Evolutionary conservation across 2,888 invertebrate species (phyloP), one percentile per base, ranked within the genome.

Genomic region (Hyppa rectilinea): DNA sequence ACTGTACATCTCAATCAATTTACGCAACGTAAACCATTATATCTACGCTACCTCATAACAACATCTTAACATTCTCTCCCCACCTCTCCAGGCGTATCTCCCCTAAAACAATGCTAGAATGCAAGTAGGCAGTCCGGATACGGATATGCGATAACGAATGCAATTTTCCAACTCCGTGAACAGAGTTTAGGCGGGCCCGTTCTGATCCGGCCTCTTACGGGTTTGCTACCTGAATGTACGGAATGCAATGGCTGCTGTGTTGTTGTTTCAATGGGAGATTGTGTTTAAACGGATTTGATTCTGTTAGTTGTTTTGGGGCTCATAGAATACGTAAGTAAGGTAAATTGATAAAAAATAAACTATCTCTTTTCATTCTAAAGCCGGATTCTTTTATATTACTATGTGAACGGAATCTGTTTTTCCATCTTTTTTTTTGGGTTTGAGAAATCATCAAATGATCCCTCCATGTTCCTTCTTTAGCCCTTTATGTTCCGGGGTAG

Each of bases 81-180:
- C 34, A 10, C 20, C 14, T 64, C 62, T 2, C 9, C 12, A 0
- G 38, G 4, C 83, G 66, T 80, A 87, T 89, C 88, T 85, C 74
- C 75, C 69, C 60, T 74, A 80, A 76, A 64, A 69, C 62, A 81
- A 66, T 81, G 62, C 75, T 63, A 67, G 65, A 81, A 78, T 88
- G 88, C 89, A 85, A 87, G 87, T 88, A 91, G 88, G 87, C 88
- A 89, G 85, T 75, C 85, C 87, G 89, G 90, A 91, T 90, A 92
- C 92, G 93, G 92, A 92, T 92, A 93, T 91, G 92, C 94, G 95
- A 95, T 95, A 95, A 95, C 95, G 95, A 95, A 95, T 95, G 95
- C 95, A 95, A 95, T 95, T 95, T 95, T 95, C 95, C 95, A 90
- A 91, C 89, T 92, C 92, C 89, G 87, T 92, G 95, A 92, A 91